These are phyloP conservation scores for Syngnathus floridae DNA, from an alignment of 2,113 vertebrate species.

Conservation along the genomic window DNA sequence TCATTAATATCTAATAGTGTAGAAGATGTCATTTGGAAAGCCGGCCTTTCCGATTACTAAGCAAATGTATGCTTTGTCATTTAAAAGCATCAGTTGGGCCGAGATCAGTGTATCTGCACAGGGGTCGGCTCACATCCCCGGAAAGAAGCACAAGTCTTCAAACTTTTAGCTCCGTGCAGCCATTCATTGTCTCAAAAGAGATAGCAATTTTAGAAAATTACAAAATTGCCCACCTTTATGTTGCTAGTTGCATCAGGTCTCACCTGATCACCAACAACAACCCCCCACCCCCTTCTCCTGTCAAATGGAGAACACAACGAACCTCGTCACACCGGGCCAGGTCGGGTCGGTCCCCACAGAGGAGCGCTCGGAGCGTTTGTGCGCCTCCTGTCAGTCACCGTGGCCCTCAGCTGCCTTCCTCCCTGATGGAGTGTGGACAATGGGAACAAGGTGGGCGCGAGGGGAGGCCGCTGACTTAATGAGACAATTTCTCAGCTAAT, in stretches of 20 bases:
- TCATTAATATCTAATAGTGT: constrained; percentile 73
- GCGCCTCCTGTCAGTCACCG: constrained; percentile 73
- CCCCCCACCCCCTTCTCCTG: constrained; percentile 7
- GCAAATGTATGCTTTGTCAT: constrained; percentile 64
- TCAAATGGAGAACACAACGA: constrained; percentile 17
- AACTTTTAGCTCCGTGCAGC: constrained; percentile 30
- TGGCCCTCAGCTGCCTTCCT: constrained; percentile 65
- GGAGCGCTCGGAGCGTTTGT: constrained; percentile 45
- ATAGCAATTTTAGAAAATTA: neutral
- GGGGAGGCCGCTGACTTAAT: constrained; percentile 77
- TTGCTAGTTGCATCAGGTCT: constrained; percentile 3
- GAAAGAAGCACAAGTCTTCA: constrained; percentile 17
- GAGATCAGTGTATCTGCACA: constrained; percentile 52
- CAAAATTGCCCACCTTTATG: constrained; percentile 2
- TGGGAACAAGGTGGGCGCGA: constrained; percentile 75
- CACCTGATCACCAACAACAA: constrained; percentile 1
- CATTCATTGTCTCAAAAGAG: neutral
- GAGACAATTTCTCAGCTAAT: constrained; percentile 81
- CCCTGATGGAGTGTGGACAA: constrained; percentile 75
- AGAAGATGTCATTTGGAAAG: constrained; percentile 67
- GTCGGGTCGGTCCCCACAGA: constrained; percentile 55
- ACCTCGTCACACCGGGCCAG: constrained; percentile 26
- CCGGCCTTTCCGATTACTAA: constrained; percentile 61
- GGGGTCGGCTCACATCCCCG: constrained; percentile 40
- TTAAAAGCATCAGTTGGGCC: constrained; percentile 60